These are phyloP conservation scores for Cryptoprocta ferox DNA, from an alignment of 2,797 vertebrate genomes.

Conservation along the genomic window DNA sequence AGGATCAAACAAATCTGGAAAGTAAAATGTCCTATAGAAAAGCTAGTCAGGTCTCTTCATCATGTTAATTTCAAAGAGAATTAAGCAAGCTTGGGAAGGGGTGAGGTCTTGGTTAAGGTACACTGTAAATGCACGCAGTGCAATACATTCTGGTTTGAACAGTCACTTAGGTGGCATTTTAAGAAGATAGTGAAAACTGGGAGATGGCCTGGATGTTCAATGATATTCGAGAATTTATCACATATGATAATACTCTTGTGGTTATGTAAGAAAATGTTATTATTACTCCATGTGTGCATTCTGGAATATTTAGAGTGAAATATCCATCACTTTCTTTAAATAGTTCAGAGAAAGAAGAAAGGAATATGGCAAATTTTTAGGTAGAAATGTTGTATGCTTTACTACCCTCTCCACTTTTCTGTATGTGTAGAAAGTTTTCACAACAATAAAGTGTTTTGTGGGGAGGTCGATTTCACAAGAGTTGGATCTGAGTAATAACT, in stretches of 20 bases:
- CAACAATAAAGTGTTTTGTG: neutral
- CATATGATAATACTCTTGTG: neutral
- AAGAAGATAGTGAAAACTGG: constrained; percentile 1
- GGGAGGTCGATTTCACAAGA: neutral
- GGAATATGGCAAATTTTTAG: neutral
- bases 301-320: neutral
- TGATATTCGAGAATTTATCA: neutral
- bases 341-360: neutral
- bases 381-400: neutral
- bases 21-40: neutral
- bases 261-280: neutral
- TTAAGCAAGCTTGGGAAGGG: neutral
- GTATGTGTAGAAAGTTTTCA: neutral
- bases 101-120: neutral
- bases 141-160: neutral
- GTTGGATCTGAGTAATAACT: neutral
- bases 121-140: neutral
- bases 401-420: neutral
- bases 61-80: neutral
- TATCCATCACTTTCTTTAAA: neutral
- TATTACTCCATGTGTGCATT: neutral
- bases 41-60: neutral
- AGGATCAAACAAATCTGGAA: constrained; percentile 4
- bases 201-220: neutral
- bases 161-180: neutral